Evolutionary conservation across 2,797 vertebrate genomes (phyloP), one percentile per base, ranked within the genome.

Genomic region (Urosaurus nigricauda): DNA sequence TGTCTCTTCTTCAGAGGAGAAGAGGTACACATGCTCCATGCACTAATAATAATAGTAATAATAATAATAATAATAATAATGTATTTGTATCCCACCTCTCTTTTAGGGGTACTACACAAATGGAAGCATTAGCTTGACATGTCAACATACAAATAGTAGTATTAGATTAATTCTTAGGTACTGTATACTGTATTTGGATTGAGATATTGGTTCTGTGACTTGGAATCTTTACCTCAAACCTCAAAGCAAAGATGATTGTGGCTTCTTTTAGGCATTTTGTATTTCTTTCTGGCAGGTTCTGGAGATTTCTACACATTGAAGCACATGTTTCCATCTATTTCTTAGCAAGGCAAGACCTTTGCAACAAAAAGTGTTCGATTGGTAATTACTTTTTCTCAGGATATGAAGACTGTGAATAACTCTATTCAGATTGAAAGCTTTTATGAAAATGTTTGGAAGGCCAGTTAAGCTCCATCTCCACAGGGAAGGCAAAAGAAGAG

Each of bases 271-370:
- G 4, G 17, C 26, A 13, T 86, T 84, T 53, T 37, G 13, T 0
- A 73, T 37, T 73, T 58, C 26, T 17, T 87, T 81, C 71, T 47
- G 26, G 74, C 85, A 85, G 82, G 78, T 11, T 68, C 51, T 5
- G 24, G 32, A 19, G 16, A 21, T 51, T 47, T 80, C 26, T 79
- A 32, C 60, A 29, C 82, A 84, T 78, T 88, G 83, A 19, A 79
- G 56, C 71, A 47, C 35, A 60, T 84, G 86, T 40, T 84, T 85
- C 2, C 74, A 43, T 84, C 51, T 89, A 92, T 95, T 92, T 92
- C 92, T 90, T 93, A 92, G 85, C 84, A 71, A 87, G 94, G 84
- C 92, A 71, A 73, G 75, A n/a, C 87, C 37, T 83, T 35, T 89
- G 65, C 85, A 93, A 85, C 81, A 79, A 91, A 9, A 17, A 79